Conservation (phyloP, 2,888 invertebrate species). For the Lithophane ornitopus region DNA sequence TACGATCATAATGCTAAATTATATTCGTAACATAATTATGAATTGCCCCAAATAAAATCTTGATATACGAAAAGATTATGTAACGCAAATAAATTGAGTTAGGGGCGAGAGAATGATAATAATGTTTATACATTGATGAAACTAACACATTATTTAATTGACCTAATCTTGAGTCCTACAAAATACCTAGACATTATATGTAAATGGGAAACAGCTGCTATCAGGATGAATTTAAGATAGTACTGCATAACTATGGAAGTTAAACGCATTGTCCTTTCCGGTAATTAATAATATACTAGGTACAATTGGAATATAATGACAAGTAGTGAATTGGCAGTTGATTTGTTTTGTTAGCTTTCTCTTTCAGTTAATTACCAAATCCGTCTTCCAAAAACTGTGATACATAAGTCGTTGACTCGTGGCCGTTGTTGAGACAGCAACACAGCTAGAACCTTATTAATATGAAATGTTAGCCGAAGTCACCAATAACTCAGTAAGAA, state of each 20-base stretch:
- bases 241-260: background rate
- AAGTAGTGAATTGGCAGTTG: background rate
- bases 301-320: slow-evolving; percentile 1
- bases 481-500: slow-evolving; percentile 15
- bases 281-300: background rate
- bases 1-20: background rate
- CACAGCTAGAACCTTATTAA: background rate
- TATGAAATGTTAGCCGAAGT: background rate
- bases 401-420: background rate
- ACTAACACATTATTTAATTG: background rate
- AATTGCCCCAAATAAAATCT: background rate
- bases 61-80: background rate
- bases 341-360: background rate
- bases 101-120: background rate
- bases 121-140: background rate
- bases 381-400: background rate
- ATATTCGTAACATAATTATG: background rate
- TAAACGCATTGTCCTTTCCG: background rate
- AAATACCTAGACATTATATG: background rate
- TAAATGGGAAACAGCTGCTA: background rate
- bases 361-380: background rate
- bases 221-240: background rate
- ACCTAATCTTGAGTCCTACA: background rate
- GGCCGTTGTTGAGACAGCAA: background rate
- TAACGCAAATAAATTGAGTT: background rate